These are phyloP conservation scores for Trissolcus japonicus DNA, from an alignment of 2,888 invertebrate species.

Conservation along the genomic window DNA sequence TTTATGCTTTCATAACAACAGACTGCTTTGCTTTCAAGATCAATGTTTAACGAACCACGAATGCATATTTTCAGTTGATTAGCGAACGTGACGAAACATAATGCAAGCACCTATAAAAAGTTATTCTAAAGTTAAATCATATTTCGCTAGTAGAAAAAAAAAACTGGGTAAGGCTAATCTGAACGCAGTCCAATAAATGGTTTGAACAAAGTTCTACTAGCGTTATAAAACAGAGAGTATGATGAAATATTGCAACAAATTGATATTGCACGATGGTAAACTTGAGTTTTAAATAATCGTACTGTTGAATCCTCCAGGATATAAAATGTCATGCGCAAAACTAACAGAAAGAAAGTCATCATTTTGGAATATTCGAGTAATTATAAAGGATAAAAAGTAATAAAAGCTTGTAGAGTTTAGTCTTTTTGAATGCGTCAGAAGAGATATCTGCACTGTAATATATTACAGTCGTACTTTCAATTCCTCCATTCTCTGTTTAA, in stretches of 20 bases:
- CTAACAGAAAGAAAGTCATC: background rate
- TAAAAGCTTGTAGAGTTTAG: constrained; percentile 16
- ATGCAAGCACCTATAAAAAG: constrained; percentile 36
- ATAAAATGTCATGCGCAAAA: background rate
- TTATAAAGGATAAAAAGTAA: background rate
- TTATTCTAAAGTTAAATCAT: constrained; percentile 23
- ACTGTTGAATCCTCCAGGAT: background rate
- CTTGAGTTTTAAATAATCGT: background rate
- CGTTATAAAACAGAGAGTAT: background rate
- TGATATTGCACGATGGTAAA: constrained; percentile 22
- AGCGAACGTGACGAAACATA: constrained; percentile 19
- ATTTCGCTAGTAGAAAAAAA: constrained; percentile 23
- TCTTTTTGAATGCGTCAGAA: background rate
- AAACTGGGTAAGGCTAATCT: background rate
- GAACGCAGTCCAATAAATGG: background rate
- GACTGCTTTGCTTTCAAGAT: constrained; percentile 14
- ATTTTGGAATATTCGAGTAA: too few relatives aligned
- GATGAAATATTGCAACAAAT: too few relatives aligned
- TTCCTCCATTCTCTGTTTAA: constrained; percentile 83
- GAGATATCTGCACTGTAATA: background rate
- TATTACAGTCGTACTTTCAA: constrained; percentile 81
- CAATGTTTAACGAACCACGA: constrained; percentile 9
- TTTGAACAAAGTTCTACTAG: background rate
- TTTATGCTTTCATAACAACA: constrained; percentile 9
- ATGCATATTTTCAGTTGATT: constrained; percentile 1